phyloP scores from a whole-genome alignment of 2,797 vertebrate genomes.

The Pantherophis vulpinus region DNA sequence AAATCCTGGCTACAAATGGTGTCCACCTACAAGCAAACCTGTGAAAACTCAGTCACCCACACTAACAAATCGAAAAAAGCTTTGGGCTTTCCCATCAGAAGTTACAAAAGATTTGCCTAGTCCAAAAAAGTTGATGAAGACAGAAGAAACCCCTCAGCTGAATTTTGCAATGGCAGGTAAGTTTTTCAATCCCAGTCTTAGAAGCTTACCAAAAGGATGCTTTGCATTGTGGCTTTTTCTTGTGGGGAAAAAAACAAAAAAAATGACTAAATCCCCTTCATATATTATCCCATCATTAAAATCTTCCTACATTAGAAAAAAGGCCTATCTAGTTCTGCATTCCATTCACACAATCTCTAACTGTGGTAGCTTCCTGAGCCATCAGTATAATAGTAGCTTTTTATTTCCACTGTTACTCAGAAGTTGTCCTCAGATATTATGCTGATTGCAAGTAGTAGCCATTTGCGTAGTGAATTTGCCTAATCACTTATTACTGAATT shows the following conservation, averaged over 20 bases:
- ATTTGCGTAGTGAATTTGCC: not conserved
- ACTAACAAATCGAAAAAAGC: conserved; percentile 87
- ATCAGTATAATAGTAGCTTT: not conserved
- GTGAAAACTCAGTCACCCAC: conserved; percentile 84
- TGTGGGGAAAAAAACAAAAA: not conserved
- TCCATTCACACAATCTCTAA: not conserved
- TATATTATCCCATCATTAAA: not conserved
- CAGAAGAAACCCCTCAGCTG: conserved; percentile 89
- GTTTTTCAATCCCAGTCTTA: conserved; percentile 41
- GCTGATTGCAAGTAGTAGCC: not conserved
- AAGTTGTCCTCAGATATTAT: not conserved
- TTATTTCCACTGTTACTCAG: not conserved
- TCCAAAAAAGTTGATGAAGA: conserved; percentile 85
- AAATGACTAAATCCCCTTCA: not conserved
- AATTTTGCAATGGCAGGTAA: conserved; percentile 97
- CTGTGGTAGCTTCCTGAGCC: not conserved
- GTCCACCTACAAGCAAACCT: conserved; percentile 95
- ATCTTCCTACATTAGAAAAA: not conserved
- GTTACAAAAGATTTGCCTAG: conserved; percentile 85
- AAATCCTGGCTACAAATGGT: conserved; percentile 98
- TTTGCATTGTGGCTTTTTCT: not conserved
- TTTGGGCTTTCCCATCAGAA: conserved; percentile 88
- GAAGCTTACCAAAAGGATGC: not conserved
- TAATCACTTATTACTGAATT: not conserved
- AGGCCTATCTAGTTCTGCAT: not conserved